Evolutionary conservation across 2,113 vertebrate genomes (phyloP).

Genomic region (Ovibos moschatus): DNA sequence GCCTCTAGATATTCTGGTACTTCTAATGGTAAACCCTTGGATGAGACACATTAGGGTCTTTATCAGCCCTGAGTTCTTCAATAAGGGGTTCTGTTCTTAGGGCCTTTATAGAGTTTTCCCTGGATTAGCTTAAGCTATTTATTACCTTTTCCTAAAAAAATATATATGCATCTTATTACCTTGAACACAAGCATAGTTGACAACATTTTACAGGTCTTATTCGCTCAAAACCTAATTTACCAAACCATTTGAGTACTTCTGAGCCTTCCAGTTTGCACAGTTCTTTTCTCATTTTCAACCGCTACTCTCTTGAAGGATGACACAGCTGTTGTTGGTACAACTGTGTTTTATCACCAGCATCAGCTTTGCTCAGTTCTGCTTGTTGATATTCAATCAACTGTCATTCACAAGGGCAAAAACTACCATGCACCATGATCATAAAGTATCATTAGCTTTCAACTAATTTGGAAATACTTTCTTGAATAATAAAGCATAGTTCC

Average conservation of each 20-base stretch:
- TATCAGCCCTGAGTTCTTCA: not conserved
- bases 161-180: accelerated
- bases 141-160: not conserved
- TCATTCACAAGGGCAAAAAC: conserved; percentile 56
- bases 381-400: conserved; percentile 72
- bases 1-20: not conserved
- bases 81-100: not conserved
- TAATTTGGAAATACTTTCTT: not conserved
- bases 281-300: not conserved
- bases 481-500: not conserved
- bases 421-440: conserved; percentile 30
- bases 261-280: conserved; percentile 38
- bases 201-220: conserved; percentile 25
- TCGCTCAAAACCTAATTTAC: conserved; percentile 55
- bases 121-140: not conserved
- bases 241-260: conserved; percentile 42
- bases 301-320: conserved; percentile 49
- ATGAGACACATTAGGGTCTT: not conserved
- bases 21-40: not conserved
- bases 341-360: conserved; percentile 65
- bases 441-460: conserved; percentile 19
- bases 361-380: conserved; percentile 51
- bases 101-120: not conserved
- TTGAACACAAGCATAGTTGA: not conserved
- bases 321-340: conserved; percentile 61